Conservation (phyloP, 2,888 invertebrate genomes). For the Athalia rosae region DNA sequence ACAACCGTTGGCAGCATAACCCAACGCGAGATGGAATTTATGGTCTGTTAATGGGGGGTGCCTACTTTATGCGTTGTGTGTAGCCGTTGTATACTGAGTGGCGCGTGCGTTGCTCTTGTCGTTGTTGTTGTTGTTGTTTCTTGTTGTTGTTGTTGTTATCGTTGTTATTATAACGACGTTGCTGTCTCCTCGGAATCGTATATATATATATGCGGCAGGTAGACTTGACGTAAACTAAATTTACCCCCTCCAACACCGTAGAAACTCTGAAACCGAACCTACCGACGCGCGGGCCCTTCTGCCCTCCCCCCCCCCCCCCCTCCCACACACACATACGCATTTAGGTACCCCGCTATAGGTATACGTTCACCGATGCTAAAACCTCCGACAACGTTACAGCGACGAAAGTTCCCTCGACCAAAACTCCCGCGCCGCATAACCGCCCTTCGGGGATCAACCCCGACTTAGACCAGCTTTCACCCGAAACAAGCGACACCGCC, state of each 20-base stretch:
- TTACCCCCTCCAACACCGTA: neutral
- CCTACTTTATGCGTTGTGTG: slow-evolving; percentile 66
- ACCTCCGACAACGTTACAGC: too few relatives aligned
- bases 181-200: slow-evolving; percentile 54
- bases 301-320: too few relatives aligned
- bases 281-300: neutral
- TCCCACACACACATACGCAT: neutral
- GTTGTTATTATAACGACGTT: slow-evolving; percentile 53
- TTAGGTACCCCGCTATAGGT: too few relatives aligned
- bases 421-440: too few relatives aligned
- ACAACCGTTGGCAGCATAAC: slow-evolving; percentile 57
- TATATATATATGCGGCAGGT: neutral
- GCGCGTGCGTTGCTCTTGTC: slow-evolving; percentile 14
- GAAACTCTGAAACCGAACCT: too few relatives aligned
- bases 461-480: too few relatives aligned
- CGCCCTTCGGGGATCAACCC: too few relatives aligned
- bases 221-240: neutral
- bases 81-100: slow-evolving; percentile 52
- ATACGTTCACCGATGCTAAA: too few relatives aligned
- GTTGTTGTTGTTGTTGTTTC: slow-evolving; percentile 36
- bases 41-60: slow-evolving; percentile 71
- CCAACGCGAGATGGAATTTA: slow-evolving; percentile 67
- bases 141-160: neutral
- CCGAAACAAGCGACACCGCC: too few relatives aligned
- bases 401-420: too few relatives aligned